Evolutionary conservation across 1,140 invertebrate species (phyloP).

Genomic region (Camponotus floridanus): DNA sequence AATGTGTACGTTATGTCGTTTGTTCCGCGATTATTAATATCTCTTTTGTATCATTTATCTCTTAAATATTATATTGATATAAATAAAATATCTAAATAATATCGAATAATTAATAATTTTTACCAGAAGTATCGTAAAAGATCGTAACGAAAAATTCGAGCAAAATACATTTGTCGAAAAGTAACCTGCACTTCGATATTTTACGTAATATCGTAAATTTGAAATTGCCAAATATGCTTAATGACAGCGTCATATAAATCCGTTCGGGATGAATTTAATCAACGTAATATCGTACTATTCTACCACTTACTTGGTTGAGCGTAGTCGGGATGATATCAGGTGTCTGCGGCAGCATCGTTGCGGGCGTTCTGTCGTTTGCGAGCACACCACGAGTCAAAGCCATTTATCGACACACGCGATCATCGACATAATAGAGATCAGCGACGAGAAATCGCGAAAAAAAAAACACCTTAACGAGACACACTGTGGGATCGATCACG

Average conservation of each 20-base stretch:
- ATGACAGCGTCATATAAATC: background rate
- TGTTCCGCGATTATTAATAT: background rate
- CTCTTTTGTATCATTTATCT: background rate
- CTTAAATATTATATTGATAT: background rate
- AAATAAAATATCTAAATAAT: background rate
- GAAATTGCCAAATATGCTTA: background rate
- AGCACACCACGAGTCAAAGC: slow-evolving; percentile 68
- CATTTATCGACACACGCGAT: slow-evolving; percentile 58
- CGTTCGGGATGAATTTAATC: background rate
- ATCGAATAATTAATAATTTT: background rate
- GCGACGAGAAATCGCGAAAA: slow-evolving; percentile 36
- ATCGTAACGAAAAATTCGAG: background rate
- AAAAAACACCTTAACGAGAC: slow-evolving; percentile 67
- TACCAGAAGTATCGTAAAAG: background rate
- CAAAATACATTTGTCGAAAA: background rate
- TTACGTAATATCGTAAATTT: background rate
- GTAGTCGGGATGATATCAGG: slow-evolving; percentile 82
- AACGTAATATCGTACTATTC: no score
- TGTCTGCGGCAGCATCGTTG: slow-evolving; percentile 82
- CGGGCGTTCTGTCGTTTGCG: slow-evolving; percentile 34
- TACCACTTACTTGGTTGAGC: slow-evolving; percentile 78
- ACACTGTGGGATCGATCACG: slow-evolving; percentile 71
- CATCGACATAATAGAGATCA: slow-evolving; percentile 69
- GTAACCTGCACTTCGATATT: background rate
- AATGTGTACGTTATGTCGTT: background rate